Conservation (phyloP, 2,888 invertebrate genomes). For the Furcula furcula region DNA sequence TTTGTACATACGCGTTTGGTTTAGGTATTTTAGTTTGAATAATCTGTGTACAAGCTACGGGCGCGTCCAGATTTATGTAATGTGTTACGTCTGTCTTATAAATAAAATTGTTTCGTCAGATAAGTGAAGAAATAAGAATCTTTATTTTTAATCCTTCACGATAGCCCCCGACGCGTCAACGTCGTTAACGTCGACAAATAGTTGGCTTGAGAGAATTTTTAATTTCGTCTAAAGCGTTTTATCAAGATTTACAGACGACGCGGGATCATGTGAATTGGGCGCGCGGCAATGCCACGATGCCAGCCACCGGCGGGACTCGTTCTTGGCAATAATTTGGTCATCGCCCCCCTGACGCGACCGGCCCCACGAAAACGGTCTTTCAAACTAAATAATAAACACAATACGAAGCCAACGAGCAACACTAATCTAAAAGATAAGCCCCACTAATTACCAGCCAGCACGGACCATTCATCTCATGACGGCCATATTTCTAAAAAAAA, state of each 20-base stretch:
- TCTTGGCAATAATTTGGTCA: slow-evolving; percentile 76
- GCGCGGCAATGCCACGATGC: slow-evolving; percentile 34
- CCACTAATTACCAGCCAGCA: slow-evolving; percentile 57
- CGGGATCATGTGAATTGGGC: slow-evolving; percentile 46
- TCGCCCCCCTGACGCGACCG: slow-evolving; percentile 51
- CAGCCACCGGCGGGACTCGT: slow-evolving; percentile 55
- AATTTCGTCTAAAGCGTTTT: slow-evolving; percentile 52
- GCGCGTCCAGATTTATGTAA: slow-evolving; percentile 30
- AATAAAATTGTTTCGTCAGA: slow-evolving; percentile 32
- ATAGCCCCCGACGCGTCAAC: slow-evolving; percentile 32
- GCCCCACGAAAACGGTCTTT: slow-evolving; percentile 34
- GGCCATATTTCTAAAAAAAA: slow-evolving; percentile 50
- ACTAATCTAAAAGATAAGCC: slow-evolving; percentile 57
- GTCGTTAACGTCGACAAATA: slow-evolving; percentile 38
- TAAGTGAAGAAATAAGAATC: slow-evolving; percentile 23
- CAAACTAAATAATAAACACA: slow-evolving; percentile 31
- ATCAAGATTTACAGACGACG: slow-evolving; percentile 55
- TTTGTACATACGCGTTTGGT: slow-evolving; percentile 26
- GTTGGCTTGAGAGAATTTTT: slow-evolving; percentile 33
- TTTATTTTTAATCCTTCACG: slow-evolving; percentile 26
- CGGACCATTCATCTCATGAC: slow-evolving; percentile 49
- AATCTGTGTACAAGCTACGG: slow-evolving; percentile 24
- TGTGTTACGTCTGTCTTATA: slow-evolving; percentile 29
- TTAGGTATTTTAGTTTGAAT: slow-evolving; percentile 33
- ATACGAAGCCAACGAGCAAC: slow-evolving; percentile 38